These are phyloP conservation scores for Indri indri DNA, from an alignment of 2,113 vertebrate species.

Conservation along the genomic window DNA sequence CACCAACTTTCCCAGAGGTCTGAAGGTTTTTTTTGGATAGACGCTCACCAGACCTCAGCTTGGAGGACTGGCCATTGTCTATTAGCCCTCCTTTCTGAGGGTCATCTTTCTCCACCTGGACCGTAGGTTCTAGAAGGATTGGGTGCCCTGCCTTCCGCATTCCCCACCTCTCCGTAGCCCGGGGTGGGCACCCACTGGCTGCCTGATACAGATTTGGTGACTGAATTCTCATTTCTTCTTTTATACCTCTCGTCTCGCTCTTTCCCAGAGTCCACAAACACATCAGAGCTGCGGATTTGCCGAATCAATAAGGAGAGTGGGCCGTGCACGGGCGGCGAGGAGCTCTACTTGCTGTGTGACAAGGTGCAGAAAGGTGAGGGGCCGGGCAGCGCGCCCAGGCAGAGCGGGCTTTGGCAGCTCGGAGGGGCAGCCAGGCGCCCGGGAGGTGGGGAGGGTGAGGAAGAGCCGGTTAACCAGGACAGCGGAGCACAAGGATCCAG, in stretches of 20 bases:
- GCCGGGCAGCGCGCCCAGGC: fast-evolving
- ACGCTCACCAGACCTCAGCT: background rate
- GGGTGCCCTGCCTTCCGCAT: background rate
- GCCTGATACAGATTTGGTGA: background rate
- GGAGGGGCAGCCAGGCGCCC: too few relatives aligned
- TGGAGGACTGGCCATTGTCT: background rate
- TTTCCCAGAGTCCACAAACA: constrained; percentile 93
- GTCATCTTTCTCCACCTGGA: background rate
- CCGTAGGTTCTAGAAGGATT: background rate
- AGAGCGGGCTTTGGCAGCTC: fast-evolving
- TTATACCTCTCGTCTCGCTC: background rate
- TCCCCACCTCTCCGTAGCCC: background rate
- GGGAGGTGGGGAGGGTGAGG: fast-evolving
- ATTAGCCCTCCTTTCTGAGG: background rate
- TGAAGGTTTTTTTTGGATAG: background rate
- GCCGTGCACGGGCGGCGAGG: constrained; percentile 89
- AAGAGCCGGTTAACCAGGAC: fast-evolving
- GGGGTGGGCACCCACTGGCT: fast-evolving
- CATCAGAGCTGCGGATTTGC: constrained; percentile 93
- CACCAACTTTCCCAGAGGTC: background rate
- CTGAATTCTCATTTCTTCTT: background rate
- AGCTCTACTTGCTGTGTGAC: constrained; percentile 95
- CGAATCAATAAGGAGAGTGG: constrained; percentile 90
- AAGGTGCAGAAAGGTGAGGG: constrained; percentile 96
- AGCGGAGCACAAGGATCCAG: background rate